Conservation (phyloP, 2,113 vertebrate genomes). For the Chionomys nivalis region DNA sequence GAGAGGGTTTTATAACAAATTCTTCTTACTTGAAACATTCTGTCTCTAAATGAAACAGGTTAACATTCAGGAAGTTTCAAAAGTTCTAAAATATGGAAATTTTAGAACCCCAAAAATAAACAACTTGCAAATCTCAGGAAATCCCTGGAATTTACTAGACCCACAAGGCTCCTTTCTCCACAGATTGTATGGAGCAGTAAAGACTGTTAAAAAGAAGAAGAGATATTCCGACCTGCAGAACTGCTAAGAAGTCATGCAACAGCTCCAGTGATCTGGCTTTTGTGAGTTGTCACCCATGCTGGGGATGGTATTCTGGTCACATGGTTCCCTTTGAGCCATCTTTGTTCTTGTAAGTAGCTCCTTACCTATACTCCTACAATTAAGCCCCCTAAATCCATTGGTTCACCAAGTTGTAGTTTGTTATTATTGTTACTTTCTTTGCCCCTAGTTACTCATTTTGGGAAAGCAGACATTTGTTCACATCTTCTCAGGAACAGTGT, state of each 20-base stretch:
- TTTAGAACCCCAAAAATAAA: not conserved
- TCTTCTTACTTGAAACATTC: not conserved
- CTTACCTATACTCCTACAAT: not conserved
- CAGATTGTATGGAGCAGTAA: too few relatives aligned
- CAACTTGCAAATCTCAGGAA: not conserved
- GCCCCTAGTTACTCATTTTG: not conserved
- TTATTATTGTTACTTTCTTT: not conserved
- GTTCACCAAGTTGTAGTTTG: not conserved
- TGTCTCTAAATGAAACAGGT: not conserved
- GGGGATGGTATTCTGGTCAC: not conserved
- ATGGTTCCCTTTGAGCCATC: not conserved
- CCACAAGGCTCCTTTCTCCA: not conserved
- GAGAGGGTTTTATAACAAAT: not conserved
- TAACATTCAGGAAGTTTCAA: not conserved
- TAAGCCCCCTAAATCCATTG: not conserved
- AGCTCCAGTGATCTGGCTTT: too few relatives aligned
- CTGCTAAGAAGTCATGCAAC: not conserved
- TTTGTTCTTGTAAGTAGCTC: not conserved
- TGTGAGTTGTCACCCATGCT: not conserved
- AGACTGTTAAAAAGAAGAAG: not conserved
- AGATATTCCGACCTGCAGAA: not conserved
- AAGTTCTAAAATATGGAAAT: too few relatives aligned
- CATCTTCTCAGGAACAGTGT: not conserved
- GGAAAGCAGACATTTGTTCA: not conserved
- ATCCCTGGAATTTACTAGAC: not conserved